Evolutionary conservation across 2,888 invertebrate species (phyloP).

Genomic region (Hirudinaria manillensis): DNA sequence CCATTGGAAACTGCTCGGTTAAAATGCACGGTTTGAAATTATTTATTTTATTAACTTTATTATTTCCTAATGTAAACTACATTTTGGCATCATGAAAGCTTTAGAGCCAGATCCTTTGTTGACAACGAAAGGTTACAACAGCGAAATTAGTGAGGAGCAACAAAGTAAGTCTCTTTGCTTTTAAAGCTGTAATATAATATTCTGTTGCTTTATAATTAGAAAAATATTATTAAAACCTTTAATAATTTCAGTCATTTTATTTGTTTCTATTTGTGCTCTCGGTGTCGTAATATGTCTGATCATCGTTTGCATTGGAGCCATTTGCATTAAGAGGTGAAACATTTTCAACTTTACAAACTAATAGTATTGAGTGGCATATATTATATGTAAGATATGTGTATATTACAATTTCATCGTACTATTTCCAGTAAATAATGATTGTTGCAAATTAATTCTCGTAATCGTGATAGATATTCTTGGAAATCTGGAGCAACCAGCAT

Average conservation of each 20-base stretch:
- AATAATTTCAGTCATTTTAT: conserved; percentile 3
- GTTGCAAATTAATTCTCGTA: too few relatives aligned
- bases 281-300: not conserved
- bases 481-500: not conserved
- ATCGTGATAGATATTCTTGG: not conserved
- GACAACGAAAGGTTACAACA: not conserved
- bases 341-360: not conserved
- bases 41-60: not conserved
- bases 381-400: not conserved
- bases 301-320: conserved; percentile 10
- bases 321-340: not conserved
- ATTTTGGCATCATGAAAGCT: not conserved
- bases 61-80: not conserved
- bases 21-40: not conserved
- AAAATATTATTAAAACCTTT: not conserved
- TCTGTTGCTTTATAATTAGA: not conserved
- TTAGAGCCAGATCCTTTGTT: not conserved
- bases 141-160: not conserved
- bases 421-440: not conserved
- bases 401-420: too few relatives aligned
- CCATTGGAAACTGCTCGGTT: conserved; percentile 32
- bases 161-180: not conserved
- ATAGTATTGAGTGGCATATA: not conserved
- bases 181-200: not conserved
- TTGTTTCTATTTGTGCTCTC: conserved; percentile 2